These are phyloP conservation scores for Phorcus lineatus DNA, from an alignment of 2,888 invertebrate genomes.

Conservation along the genomic window DNA sequence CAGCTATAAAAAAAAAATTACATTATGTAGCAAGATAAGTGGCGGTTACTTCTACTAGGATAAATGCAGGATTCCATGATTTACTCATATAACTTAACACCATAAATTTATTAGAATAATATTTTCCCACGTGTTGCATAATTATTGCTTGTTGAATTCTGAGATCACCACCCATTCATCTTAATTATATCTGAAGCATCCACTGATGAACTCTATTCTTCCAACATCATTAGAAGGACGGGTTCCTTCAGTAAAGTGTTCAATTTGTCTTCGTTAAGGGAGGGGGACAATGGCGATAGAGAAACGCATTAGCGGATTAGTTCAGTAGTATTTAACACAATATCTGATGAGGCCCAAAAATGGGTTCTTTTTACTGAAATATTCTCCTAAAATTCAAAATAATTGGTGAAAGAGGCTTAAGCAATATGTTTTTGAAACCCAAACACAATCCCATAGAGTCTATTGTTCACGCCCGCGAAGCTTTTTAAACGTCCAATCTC, in stretches of 20 bases:
- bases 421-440: slow-evolving; percentile 7
- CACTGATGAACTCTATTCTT: too few relatives aligned
- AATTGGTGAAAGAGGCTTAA: slow-evolving; percentile 1
- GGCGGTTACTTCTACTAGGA: too few relatives aligned
- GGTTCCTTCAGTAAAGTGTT: too few relatives aligned
- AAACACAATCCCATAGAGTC: background rate
- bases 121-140: slow-evolving; percentile 2
- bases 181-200: too few relatives aligned
- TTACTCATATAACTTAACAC: background rate
- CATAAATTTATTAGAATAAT: background rate
- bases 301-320: background rate
- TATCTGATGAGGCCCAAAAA: background rate
- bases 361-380: background rate
- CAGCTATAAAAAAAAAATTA: too few relatives aligned
- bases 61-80: too few relatives aligned
- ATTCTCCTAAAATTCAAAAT: slow-evolving; percentile 1
- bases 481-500: background rate
- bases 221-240: too few relatives aligned
- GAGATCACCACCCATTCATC: background rate
- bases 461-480: background rate
- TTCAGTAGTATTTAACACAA: background rate
- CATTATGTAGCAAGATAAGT: too few relatives aligned
- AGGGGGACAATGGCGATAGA: background rate
- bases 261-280: background rate
- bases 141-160: background rate